Conservation (phyloP, 2,797 vertebrate species). For the Darevskia nairensis region DNA sequence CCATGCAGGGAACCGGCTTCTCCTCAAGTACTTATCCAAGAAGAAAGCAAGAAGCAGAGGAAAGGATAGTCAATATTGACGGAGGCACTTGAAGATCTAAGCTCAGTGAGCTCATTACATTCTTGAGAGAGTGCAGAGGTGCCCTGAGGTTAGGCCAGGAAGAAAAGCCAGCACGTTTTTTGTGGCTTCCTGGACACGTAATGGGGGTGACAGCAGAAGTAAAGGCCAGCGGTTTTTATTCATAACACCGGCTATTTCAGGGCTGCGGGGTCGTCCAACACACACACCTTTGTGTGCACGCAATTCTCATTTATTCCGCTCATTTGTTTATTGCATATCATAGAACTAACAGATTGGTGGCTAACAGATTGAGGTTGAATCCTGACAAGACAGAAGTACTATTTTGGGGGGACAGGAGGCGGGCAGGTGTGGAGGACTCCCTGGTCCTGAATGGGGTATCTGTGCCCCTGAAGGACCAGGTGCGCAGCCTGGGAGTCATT, state of each 20-base stretch:
- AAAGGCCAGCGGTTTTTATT: not conserved
- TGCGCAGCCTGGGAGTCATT: too few relatives aligned
- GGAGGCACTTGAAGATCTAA: constrained; percentile 11
- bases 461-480: too few relatives aligned
- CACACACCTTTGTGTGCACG: too few relatives aligned
- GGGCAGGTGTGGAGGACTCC: too few relatives aligned
- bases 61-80: constrained; percentile 57
- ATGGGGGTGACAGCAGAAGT: not conserved
- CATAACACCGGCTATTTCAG: not conserved
- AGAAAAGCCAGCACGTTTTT: not conserved
- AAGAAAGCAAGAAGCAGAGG: not conserved
- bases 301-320: too few relatives aligned
- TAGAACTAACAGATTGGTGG: too few relatives aligned
- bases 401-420: too few relatives aligned
- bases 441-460: too few relatives aligned
- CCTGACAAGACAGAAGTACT: too few relatives aligned
- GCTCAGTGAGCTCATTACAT: constrained; percentile 24
- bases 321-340: too few relatives aligned
- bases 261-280: too few relatives aligned
- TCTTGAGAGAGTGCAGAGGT: constrained; percentile 6
- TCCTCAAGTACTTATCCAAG: constrained; percentile 17
- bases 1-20: constrained; percentile 9
- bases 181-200: not conserved
- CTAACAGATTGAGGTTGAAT: too few relatives aligned
- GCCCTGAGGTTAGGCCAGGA: not conserved